These are phyloP conservation scores for Synaphobranchus kaupii DNA, from an alignment of 2,797 vertebrate species.

Conservation along the genomic window DNA sequence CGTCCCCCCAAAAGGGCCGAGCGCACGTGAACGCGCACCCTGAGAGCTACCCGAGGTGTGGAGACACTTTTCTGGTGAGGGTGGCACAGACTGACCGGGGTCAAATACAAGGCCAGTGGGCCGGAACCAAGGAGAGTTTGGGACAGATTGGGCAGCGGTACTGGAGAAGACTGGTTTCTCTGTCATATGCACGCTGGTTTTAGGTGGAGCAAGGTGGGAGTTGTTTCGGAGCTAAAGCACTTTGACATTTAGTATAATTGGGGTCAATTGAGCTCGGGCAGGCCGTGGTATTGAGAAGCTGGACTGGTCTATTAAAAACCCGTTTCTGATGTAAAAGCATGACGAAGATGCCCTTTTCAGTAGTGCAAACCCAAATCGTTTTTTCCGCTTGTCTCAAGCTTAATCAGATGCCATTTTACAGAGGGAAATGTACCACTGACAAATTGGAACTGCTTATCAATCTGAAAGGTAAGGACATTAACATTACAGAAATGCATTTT, in stretches of 20 bases:
- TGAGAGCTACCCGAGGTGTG: neutral
- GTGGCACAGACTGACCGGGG: neutral
- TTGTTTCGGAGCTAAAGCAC: neutral
- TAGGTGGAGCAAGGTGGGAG: neutral
- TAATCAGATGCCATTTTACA: slow-evolving; percentile 6
- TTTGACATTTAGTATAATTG: neutral
- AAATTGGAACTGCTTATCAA: neutral
- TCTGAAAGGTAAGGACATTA: neutral
- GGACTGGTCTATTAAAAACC: neutral
- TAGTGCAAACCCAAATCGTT: neutral
- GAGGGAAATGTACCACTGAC: neutral
- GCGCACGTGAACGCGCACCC: neutral
- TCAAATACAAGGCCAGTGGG: too few relatives aligned
- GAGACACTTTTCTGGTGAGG: neutral
- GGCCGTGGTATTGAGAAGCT: neutral
- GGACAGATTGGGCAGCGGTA: neutral
- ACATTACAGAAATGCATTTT: neutral
- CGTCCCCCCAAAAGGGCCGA: neutral
- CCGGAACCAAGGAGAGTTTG: neutral
- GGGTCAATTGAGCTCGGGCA: neutral
- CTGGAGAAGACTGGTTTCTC: neutral
- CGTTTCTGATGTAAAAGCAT: neutral
- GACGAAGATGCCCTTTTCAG: neutral
- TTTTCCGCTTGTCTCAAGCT: neutral
- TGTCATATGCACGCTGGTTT: neutral